phyloP scores from a whole-genome alignment of 2,113 vertebrate species.

The Laticauda laticaudata region DNA sequence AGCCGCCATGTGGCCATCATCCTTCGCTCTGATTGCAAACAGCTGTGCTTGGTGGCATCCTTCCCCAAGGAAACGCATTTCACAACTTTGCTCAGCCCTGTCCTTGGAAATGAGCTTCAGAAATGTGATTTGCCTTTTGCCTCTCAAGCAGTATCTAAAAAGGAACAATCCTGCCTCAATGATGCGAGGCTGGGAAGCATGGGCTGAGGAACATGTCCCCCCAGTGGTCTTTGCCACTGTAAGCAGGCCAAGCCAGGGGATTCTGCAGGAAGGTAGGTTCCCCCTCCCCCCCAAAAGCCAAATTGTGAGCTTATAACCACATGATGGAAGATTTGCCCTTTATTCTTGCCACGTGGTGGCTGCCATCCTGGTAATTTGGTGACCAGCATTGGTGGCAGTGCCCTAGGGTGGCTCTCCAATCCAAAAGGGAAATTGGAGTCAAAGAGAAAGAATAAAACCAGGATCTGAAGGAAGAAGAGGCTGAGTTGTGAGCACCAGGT shows the following conservation, averaged over 20 bases:
- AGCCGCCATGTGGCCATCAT: conserved; percentile 67
- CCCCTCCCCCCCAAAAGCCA: not conserved
- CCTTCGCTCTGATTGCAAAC: conserved; percentile 68
- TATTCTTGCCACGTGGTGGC: not conserved
- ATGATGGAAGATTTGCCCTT: not conserved
- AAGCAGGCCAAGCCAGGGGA: not conserved
- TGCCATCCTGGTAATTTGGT: not conserved
- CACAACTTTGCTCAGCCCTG: conserved; percentile 27
- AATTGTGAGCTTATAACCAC: not conserved
- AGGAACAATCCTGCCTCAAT: not conserved
- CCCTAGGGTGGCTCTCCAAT: too few species aligned
- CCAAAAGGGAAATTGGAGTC: not conserved
- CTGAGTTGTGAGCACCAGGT: not conserved
- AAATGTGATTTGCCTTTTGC: conserved; percentile 18
- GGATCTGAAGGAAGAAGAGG: not conserved
- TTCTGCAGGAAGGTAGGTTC: not conserved
- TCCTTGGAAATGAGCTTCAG: conserved; percentile 23
- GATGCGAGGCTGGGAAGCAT: not conserved
- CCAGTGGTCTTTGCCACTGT: not conserved
- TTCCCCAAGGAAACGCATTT: conserved; percentile 43
- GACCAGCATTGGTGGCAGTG: not conserved
- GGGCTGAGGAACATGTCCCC: not conserved
- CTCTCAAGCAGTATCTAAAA: not conserved
- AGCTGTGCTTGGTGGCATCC: conserved; percentile 65
- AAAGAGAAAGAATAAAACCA: not conserved